These are phyloP conservation scores for Monoplex corrugatus DNA, from an alignment of 2,888 invertebrate species.

Conservation along the genomic window DNA sequence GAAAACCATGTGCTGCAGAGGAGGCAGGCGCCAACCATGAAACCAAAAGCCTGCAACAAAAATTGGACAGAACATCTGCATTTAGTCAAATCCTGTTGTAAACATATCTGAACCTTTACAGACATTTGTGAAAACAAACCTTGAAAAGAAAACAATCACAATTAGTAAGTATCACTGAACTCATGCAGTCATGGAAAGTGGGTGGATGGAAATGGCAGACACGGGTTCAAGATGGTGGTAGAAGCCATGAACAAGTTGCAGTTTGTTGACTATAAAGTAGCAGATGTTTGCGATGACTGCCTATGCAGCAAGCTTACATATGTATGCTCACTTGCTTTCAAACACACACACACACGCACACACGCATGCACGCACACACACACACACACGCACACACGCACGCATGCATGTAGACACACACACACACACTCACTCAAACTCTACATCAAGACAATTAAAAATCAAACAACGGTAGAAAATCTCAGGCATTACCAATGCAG, in stretches of 20 bases:
- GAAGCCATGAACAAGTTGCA: no score
- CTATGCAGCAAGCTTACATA: no score
- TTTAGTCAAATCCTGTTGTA: not conserved
- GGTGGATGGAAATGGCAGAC: no score
- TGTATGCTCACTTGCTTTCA: not conserved
- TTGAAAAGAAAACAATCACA: no score
- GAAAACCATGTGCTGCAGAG: slow-evolving; percentile 61
- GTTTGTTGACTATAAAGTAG: no score
- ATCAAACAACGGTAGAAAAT: not conserved
- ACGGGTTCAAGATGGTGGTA: no score
- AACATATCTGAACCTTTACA: no score
- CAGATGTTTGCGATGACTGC: no score
- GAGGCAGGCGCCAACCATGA: slow-evolving; percentile 55
- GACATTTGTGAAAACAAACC: no score
- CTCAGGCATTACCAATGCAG: slow-evolving; percentile 57
- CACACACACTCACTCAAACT: not conserved
- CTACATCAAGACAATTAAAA: not conserved
- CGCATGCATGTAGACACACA: not conserved
- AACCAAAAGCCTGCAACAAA: slow-evolving; percentile 59
- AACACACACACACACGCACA: not conserved
- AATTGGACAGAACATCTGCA: not conserved
- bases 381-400: not conserved
- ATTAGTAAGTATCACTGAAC: no score
- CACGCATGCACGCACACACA: not conserved
- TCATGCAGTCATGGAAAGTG: no score